phyloP scores from a whole-genome alignment of 2,797 vertebrate species.

The Cercopithecus petaurista region DNA sequence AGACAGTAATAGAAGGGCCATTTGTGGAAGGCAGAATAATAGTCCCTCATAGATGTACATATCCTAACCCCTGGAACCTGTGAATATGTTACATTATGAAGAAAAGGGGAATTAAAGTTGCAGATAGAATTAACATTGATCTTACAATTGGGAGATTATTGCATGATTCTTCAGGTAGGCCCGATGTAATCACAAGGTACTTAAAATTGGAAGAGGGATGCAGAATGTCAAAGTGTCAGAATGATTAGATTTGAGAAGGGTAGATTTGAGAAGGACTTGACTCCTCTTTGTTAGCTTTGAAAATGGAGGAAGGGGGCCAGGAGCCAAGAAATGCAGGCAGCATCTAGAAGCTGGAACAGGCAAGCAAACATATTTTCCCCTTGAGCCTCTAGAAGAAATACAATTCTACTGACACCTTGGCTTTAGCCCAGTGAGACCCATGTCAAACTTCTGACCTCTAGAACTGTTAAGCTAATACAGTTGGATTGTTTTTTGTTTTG shows the following conservation, averaged over 20 bases:
- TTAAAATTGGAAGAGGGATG: not conserved
- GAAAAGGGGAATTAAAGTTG: slow-evolving; percentile 65
- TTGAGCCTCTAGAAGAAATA: not conserved
- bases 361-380: not conserved
- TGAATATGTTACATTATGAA: slow-evolving; percentile 40
- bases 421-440: not conserved
- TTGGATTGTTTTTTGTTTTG: not conserved
- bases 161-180: not conserved
- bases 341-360: not conserved
- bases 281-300: not conserved
- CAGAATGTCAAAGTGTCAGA: not conserved
- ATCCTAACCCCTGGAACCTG: slow-evolving; percentile 48
- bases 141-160: not conserved
- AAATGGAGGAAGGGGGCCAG: not conserved
- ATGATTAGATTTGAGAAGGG: not conserved
- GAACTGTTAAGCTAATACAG: not conserved
- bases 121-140: slow-evolving; percentile 54
- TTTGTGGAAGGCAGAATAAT: slow-evolving; percentile 44
- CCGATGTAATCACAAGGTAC: not conserved
- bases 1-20: slow-evolving; percentile 60
- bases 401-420: not conserved
- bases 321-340: not conserved
- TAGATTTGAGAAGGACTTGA: not conserved
- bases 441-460: slow-evolving; percentile 31
- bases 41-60: not conserved